These are phyloP conservation scores for Andrena praecox DNA, from an alignment of 2,888 invertebrate species.

Conservation along the genomic window DNA sequence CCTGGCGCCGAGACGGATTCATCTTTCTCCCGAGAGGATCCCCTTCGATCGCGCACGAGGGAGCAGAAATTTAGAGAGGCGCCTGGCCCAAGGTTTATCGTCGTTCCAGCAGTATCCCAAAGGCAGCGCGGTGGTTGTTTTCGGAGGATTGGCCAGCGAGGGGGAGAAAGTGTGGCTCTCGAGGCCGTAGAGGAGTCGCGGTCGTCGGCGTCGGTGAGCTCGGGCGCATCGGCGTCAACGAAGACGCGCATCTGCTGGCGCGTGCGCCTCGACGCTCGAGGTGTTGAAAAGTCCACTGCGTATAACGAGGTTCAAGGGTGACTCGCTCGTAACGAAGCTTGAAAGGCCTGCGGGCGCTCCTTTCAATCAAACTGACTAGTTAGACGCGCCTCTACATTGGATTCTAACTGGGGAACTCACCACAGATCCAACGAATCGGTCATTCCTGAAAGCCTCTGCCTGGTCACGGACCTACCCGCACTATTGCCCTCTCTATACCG, in stretches of 20 bases:
- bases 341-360: constrained; percentile 66
- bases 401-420: constrained; percentile 46
- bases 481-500: not conserved
- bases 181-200: constrained; percentile 21
- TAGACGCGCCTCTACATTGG: constrained; percentile 38
- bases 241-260: constrained; percentile 50
- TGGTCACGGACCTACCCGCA: not conserved
- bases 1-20: constrained; percentile 34
- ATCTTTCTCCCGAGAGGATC: not conserved
- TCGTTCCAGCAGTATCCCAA: not conserved
- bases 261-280: constrained; percentile 63
- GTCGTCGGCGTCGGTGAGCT: constrained; percentile 39
- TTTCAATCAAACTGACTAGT: constrained; percentile 64
- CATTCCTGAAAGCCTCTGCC: not conserved
- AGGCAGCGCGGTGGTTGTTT: not conserved
- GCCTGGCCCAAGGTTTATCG: not conserved
- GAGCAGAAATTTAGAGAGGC: not conserved
- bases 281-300: constrained; percentile 71
- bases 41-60: not conserved
- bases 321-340: constrained; percentile 64
- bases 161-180: not conserved
- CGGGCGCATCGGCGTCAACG: constrained; percentile 53
- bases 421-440: constrained; percentile 14
- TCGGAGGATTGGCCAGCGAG: not conserved
- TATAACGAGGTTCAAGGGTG: constrained; percentile 70